These are phyloP conservation scores for Apamea monoglypha DNA, from an alignment of 2,888 invertebrate species.

Conservation along the genomic window DNA sequence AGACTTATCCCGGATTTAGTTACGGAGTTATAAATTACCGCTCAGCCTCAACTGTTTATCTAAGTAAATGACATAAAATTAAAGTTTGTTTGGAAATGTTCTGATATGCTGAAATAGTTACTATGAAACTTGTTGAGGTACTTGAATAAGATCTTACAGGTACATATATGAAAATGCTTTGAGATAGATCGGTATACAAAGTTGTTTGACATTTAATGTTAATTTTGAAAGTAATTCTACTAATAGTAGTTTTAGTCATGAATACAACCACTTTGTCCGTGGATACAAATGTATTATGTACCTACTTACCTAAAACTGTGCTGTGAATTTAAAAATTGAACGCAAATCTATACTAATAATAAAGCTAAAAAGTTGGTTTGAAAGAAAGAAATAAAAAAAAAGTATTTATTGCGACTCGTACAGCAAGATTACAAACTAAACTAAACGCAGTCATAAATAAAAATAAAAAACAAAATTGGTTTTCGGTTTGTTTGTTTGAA, in stretches of 20 bases:
- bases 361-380: no score
- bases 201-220: neutral
- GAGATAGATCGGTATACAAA: neutral
- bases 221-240: neutral
- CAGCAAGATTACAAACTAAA: no score
- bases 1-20: conserved; percentile 50
- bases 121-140: conserved; percentile 9
- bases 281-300: no score
- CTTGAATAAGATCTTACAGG: conserved; percentile 7
- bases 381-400: no score
- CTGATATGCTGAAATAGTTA: conserved; percentile 1
- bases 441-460: no score
- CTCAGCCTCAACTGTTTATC: conserved; percentile 38
- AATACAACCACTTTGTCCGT: neutral
- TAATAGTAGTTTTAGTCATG: neutral
- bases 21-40: conserved; percentile 41
- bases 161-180: conserved; percentile 5
- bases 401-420: no score
- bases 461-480: no score
- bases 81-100: conserved; percentile 34
- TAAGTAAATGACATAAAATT: conserved; percentile 37
- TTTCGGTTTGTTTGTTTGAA: no score
- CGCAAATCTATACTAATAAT: neutral
- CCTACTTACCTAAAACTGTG: neutral
- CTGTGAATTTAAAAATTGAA: neutral